Evolutionary conservation across 2,888 invertebrate species (phyloP), one percentile per base, ranked within the genome.

Genomic region (Clusia tigrina): DNA sequence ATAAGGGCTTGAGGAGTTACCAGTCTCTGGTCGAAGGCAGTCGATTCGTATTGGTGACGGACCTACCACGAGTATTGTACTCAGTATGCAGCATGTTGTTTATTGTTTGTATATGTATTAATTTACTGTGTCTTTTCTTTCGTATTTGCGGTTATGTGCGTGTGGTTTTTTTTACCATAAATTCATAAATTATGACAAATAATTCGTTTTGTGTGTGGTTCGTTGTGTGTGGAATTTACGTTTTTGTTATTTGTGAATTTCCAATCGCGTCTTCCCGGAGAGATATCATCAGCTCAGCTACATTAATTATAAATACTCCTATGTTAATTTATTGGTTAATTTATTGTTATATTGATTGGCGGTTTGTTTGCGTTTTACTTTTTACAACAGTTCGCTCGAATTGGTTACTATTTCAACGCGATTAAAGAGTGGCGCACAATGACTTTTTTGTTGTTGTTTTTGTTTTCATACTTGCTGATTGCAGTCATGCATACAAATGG

Each of bases 271-370:
- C 12, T 32, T 32, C 32, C 32, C 32, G 6, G 12, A 9, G 32
- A 77, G 72, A 72, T 77, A 74, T 74, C 76, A 72, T 68, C 73
- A 59, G 63, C 66, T 64, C 67, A 70, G 74, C 74, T 74, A 77
- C 18, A 20, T 20, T 18, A 20, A 76, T 12, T 70, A 70, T 77
- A 71, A 76, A 74, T 73, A 71, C 71, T 76, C 70, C 73, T 70
- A 69, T 74, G 76, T 74, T 73, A 73, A 77, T 74, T 74, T 74
- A 77, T 74, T 69, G 73, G 73, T 72, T 74, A 76, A 77, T 77
- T 77, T 77, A 76, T 77, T 74, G 70, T 67, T 64, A 65, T 70
- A 66, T 66, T 74, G 77, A 74, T 77, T 58, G 18, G n/a, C 63
- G 74, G 70, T 74, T 76, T 77, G 77, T 77, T 66, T 26, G 71